These are phyloP conservation scores for Otolemur garnettii DNA, from an alignment of 2,113 vertebrate genomes.

Conservation along the genomic window DNA sequence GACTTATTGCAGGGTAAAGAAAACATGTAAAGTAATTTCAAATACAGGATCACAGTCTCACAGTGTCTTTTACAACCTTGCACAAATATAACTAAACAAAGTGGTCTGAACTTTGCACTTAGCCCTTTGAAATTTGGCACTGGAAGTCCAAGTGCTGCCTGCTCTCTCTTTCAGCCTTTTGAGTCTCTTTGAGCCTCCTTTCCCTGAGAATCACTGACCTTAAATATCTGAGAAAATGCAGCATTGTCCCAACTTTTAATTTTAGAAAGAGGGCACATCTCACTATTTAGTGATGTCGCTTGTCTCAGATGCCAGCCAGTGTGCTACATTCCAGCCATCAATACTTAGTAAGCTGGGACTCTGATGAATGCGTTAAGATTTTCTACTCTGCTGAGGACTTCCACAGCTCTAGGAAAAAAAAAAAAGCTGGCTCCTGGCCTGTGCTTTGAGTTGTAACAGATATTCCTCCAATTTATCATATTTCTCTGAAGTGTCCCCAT, in stretches of 20 bases:
- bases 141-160: neutral
- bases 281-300: neutral
- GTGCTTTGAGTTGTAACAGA: conserved; percentile 30
- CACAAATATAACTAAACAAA: neutral
- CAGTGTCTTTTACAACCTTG: neutral
- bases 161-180: neutral
- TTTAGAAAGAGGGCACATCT: conserved; percentile 21
- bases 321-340: neutral
- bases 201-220: neutral
- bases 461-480: neutral
- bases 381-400: neutral
- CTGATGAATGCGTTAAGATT: neutral
- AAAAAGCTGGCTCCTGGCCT: neutral
- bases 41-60: neutral
- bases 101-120: neutral
- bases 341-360: neutral
- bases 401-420: neutral
- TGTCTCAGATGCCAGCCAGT: neutral
- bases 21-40: neutral
- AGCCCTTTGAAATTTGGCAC: neutral
- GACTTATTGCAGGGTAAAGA: neutral
- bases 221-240: conserved; percentile 1
- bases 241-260: neutral
- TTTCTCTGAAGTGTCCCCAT: conserved; percentile 13
- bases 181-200: neutral